phyloP scores from a whole-genome alignment of 1,140 invertebrate genomes.

The Diuraphis noxia region DNA sequence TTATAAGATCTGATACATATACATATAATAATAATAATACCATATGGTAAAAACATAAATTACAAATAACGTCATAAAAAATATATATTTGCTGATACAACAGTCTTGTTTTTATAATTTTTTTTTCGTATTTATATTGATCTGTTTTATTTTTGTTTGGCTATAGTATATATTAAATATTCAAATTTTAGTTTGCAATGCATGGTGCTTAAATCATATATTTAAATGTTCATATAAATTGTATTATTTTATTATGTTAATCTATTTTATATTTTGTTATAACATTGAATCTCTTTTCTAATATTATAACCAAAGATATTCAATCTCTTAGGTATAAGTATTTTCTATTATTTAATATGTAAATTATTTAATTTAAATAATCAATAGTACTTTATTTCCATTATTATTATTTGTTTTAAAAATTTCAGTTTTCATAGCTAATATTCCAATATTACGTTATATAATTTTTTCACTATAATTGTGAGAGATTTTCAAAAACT shows the following conservation, averaged over 20 bases:
- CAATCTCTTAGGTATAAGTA: slow-evolving; percentile 3
- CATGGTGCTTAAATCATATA: slow-evolving; percentile 33
- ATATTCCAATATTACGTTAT: neutral
- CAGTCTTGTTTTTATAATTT: neutral
- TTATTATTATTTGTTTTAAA: neutral
- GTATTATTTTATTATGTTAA: slow-evolving; percentile 9
- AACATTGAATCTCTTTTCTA: slow-evolving; percentile 23
- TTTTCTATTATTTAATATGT: slow-evolving; percentile 22
- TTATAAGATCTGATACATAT: neutral
- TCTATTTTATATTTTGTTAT: neutral
- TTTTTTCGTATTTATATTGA: neutral
- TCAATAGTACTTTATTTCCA: slow-evolving; percentile 2
- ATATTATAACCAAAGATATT: slow-evolving; percentile 41
- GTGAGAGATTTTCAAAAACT: neutral
- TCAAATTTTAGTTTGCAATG: slow-evolving; percentile 1
- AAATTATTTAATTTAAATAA: neutral
- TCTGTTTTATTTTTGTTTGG: slow-evolving; percentile 34
- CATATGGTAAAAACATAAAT: neutral
- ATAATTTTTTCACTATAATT: neutral
- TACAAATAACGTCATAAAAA: neutral
- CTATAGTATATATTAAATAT: neutral
- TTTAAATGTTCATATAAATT: neutral
- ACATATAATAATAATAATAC: neutral
- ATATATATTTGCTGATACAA: neutral
- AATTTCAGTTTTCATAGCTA: neutral